A percentile compares a stretch with the other conserved stretches of the same genome.
Evolutionary conservation across 2,888 invertebrate genomes (phyloP).

Genomic region (Mesoligia furuncula): DNA sequence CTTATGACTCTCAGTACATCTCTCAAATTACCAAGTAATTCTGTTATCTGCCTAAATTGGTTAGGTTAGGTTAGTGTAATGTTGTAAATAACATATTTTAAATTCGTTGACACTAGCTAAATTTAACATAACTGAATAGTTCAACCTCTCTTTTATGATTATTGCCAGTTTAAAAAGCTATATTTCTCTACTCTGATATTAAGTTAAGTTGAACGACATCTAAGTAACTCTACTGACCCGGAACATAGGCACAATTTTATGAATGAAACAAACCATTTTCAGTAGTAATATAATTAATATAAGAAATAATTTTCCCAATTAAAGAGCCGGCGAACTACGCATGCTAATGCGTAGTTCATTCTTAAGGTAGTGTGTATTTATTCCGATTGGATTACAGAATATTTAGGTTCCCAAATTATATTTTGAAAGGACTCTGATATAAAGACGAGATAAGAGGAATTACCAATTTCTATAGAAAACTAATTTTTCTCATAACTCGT

Average conservation of each 20-base stretch:
- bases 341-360: too few relatives aligned
- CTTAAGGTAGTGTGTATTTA: too few relatives aligned
- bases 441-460: too few relatives aligned
- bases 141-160: background rate
- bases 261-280: constrained; percentile 30
- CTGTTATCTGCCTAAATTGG: constrained; percentile 19
- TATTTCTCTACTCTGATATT: background rate
- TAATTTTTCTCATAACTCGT: too few relatives aligned
- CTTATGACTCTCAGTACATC: constrained; percentile 35
- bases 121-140: background rate
- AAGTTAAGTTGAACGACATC: too few relatives aligned
- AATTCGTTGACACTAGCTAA: background rate
- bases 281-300: constrained; percentile 27
- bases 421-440: too few relatives aligned
- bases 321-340: too few relatives aligned
- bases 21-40: constrained; percentile 49
- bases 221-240: background rate
- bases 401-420: too few relatives aligned
- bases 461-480: too few relatives aligned
- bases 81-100: background rate
- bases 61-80: background rate
- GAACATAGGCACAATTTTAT: constrained; percentile 23
- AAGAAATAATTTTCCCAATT: constrained; percentile 39
- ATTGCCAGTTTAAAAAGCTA: background rate
- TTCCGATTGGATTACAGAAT: too few relatives aligned